A percentile compares a stretch with the other conserved stretches of the same genome.
phyloP scores from a whole-genome alignment of 2,797 vertebrate species.

The Rhinogobio ventralis region DNA sequence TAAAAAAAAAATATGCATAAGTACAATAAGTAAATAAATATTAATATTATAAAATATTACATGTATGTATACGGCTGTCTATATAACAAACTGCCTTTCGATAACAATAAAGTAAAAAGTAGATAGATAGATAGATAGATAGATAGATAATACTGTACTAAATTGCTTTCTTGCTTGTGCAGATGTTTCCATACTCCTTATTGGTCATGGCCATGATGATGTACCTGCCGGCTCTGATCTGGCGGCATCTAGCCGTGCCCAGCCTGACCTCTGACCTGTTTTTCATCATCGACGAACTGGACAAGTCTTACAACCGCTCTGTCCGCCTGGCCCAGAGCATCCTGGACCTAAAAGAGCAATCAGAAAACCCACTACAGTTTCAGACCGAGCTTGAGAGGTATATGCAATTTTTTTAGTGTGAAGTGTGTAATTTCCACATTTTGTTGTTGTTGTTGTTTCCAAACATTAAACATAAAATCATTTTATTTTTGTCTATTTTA shows the following conservation, averaged over 20 bases:
- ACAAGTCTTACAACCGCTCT: constrained; percentile 96
- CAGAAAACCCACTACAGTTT: constrained; percentile 82
- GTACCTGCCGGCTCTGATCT: constrained; percentile 92
- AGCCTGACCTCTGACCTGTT: constrained; percentile 88
- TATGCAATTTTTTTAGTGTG: constrained; percentile 44
- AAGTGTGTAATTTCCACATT: background rate
- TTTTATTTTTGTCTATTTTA: constrained; percentile 57
- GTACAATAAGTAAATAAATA: background rate
- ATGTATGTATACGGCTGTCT: no score
- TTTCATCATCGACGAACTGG: constrained; percentile 93
- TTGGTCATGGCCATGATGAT: constrained; percentile 89
- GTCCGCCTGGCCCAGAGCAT: constrained; percentile 93
- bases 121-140: background rate
- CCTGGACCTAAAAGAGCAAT: constrained; percentile 84
- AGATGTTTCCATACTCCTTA: constrained; percentile 95
- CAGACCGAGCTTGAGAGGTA: constrained; percentile 92
- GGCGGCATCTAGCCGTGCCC: constrained; percentile 86
- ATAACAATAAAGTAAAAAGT: no score
- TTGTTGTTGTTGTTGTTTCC: background rate
- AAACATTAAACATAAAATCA: background rate
- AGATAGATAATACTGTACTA: background rate
- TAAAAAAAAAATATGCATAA: no score
- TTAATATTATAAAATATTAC: background rate
- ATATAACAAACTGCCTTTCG: no score
- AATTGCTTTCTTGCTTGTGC: constrained; percentile 24